A percentile compares a stretch with the other conserved stretches of the same genome.
These are phyloP conservation scores for Megaleporinus macrocephalus DNA, from an alignment of 2,113 vertebrate genomes.

Conservation along the genomic window DNA sequence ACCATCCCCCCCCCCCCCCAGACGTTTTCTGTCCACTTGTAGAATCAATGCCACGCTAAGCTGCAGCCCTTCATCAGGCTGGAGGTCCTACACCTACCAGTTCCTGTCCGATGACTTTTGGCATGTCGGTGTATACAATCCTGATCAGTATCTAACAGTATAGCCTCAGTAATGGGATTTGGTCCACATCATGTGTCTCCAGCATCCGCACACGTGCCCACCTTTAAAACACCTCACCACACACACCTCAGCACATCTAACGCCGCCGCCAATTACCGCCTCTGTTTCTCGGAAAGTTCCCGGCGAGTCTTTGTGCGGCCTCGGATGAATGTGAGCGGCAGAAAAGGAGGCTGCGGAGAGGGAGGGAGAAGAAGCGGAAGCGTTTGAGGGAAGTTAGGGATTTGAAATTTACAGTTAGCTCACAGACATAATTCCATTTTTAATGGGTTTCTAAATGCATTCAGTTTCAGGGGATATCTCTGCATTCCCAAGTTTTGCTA, in stretches of 20 bases:
- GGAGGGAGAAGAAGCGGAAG: conserved; percentile 48
- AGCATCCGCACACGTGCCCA: no score
- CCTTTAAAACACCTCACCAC: neutral
- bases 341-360: conserved; percentile 53
- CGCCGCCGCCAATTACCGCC: conserved; percentile 52
- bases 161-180: no score
- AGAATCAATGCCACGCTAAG: no score
- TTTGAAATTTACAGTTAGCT: conserved; percentile 77
- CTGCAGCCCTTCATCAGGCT: no score
- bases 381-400: conserved; percentile 65
- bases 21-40: no score
- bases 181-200: no score
- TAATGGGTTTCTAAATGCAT: conserved; percentile 82
- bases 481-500: conserved; percentile 76
- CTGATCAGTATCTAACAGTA: no score
- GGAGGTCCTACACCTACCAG: no score
- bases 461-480: conserved; percentile 77
- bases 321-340: conserved; percentile 65
- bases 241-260: conserved; percentile 50
- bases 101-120: no score
- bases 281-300: conserved; percentile 65
- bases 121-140: no score
- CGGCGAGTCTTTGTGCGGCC: conserved; percentile 64
- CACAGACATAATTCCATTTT: conserved; percentile 80
- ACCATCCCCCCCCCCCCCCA: no score